These are phyloP conservation scores for Trimorus sp. DNA, from an alignment of 2,888 invertebrate genomes.

Conservation along the genomic window DNA sequence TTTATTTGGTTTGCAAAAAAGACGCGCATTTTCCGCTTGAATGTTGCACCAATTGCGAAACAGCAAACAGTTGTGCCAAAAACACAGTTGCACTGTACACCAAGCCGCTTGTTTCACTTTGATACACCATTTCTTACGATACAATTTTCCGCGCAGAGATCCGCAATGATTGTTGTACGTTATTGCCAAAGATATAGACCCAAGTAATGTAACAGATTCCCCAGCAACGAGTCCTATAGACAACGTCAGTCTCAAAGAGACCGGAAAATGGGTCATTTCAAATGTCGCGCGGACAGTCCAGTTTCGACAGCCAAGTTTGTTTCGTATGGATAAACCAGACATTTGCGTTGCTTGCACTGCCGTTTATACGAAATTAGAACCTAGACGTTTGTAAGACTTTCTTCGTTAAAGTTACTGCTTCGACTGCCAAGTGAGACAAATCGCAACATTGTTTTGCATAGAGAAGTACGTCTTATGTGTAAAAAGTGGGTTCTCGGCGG, in stretches of 20 bases:
- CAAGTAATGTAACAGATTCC: conserved; percentile 24
- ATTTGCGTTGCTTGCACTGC: conserved; percentile 50
- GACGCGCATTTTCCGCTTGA: not conserved
- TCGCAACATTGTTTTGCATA: not conserved
- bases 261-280: conserved; percentile 6
- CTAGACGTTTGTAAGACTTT: conserved; percentile 11
- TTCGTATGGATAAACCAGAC: conserved; percentile 14
- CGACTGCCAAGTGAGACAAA: conserved; percentile 28
- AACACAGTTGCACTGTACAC: conserved; percentile 26
- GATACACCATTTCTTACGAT: conserved; percentile 4
- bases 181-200: not conserved
- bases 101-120: conserved; percentile 22
- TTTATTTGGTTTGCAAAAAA: too few relatives aligned
- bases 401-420: conserved; percentile 16
- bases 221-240: conserved; percentile 20
- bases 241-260: conserved; percentile 45
- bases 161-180: too few relatives aligned
- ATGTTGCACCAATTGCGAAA: conserved; percentile 1
- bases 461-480: too few relatives aligned
- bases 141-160: not conserved
- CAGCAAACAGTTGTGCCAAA: conserved; percentile 27
- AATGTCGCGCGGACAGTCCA: not conserved
- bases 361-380: conserved; percentile 40
- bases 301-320: conserved; percentile 3
- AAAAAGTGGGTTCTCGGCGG: too few relatives aligned